Evolutionary conservation across 2,113 vertebrate species (phyloP).

Genomic region (Alosa alosa): DNA sequence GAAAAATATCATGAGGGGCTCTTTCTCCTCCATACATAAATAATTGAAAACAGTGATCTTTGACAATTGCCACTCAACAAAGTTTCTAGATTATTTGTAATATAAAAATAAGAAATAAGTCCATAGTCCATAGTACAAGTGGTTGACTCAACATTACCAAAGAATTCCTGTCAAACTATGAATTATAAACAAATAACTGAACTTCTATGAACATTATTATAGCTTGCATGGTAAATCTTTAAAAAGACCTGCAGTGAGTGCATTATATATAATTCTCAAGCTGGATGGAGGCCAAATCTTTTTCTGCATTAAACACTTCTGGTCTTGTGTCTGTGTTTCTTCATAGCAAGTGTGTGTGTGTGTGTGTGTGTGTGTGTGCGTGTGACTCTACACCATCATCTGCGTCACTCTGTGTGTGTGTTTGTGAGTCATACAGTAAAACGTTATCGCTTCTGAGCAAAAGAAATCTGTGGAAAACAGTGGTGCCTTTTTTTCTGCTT

Average conservation of each 20-base stretch:
- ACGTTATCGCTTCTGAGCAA: background rate
- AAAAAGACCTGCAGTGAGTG: background rate
- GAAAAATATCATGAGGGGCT: background rate
- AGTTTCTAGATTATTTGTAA: background rate
- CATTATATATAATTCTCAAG: background rate
- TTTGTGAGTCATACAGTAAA: background rate
- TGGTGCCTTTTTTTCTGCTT: background rate
- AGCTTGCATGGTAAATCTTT: background rate
- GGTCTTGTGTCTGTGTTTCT: background rate
- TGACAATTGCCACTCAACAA: too few species aligned
- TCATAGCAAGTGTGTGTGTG: background rate
- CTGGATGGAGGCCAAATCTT: background rate
- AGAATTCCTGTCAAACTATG: background rate
- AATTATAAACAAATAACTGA: background rate
- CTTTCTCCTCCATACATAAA: background rate
- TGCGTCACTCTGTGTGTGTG: background rate
- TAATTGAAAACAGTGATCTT: too few species aligned
- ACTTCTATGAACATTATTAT: background rate
- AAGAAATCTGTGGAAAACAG: background rate
- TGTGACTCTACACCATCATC: background rate
- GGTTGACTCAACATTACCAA: background rate
- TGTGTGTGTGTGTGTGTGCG: background rate
- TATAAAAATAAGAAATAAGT: background rate
- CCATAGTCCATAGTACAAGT: background rate
- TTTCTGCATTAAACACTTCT: background rate